phyloP scores from a whole-genome alignment of 2,888 invertebrate species.

The Lithophane socia region DNA sequence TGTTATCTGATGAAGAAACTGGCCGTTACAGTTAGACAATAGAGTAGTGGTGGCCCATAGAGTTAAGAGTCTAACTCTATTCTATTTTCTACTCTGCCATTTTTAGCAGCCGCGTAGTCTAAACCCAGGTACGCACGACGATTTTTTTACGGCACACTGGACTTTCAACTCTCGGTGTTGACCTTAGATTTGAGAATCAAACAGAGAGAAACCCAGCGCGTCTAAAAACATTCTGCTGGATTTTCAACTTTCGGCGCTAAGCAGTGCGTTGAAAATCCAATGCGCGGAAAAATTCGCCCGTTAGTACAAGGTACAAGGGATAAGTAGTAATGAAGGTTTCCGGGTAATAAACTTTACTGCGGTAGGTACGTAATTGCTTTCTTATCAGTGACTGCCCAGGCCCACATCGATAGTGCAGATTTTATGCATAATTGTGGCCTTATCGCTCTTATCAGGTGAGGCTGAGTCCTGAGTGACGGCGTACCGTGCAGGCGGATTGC shows the following conservation, averaged over 20 bases:
- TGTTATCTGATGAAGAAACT: too few species aligned
- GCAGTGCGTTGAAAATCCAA: not conserved
- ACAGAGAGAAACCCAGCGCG: not conserved
- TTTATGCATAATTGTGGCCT: slow-evolving; percentile 24
- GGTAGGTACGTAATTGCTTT: slow-evolving; percentile 10
- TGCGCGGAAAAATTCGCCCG: not conserved
- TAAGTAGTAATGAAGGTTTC: not conserved
- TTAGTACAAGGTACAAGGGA: not conserved
- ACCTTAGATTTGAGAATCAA: not conserved
- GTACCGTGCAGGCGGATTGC: too few species aligned
- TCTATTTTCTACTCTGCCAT: too few species aligned
- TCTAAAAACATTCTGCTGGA: not conserved
- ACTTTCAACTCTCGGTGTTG: not conserved
- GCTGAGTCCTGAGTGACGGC: too few species aligned
- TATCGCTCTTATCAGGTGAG: slow-evolving; percentile 2
- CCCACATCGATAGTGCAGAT: slow-evolving; percentile 31
- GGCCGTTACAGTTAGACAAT: too few species aligned
- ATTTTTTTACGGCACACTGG: not conserved
- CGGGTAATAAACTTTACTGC: not conserved
- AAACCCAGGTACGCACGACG: too few species aligned
- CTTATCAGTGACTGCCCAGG: slow-evolving; percentile 21
- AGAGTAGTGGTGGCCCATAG: too few species aligned
- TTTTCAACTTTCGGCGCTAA: not conserved
- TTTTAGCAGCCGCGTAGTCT: too few species aligned
- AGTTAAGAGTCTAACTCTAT: too few species aligned